Evolutionary conservation across 2,797 vertebrate species (phyloP).

Genomic region (Miichthys miiuy): DNA sequence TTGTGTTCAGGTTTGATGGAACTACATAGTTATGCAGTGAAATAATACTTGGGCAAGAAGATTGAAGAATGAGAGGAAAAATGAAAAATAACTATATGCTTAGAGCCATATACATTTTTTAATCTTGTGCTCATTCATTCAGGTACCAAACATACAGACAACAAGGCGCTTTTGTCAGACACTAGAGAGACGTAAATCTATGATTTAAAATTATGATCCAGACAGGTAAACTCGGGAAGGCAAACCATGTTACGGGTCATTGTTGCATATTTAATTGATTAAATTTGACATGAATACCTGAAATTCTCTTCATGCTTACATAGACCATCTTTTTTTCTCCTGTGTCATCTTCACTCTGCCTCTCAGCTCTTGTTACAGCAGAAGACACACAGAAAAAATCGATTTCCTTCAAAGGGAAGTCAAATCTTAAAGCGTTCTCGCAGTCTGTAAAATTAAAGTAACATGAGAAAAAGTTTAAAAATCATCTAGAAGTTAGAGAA

Average conservation of each 20-base stretch:
- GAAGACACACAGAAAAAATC: background rate
- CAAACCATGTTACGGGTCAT: background rate
- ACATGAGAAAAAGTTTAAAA: too few relatives aligned
- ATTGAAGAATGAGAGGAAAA: conserved; percentile 39
- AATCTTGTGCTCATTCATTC: conserved; percentile 52
- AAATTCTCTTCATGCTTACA: background rate
- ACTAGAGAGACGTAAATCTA: background rate
- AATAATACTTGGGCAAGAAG: conserved; percentile 64
- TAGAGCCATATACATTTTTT: conserved; percentile 51
- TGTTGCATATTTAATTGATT: background rate
- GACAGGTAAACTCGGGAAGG: background rate
- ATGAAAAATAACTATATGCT: conserved; percentile 62
- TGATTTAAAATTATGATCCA: conserved; percentile 7
- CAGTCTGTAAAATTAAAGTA: conserved; percentile 13
- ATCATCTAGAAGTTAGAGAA: conserved; percentile 7
- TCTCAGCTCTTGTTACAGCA: background rate
- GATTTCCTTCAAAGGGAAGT: conserved; percentile 1
- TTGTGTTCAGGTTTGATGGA: conserved; percentile 79
- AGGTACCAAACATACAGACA: conserved; percentile 16
- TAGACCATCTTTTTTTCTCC: background rate
- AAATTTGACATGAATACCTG: conserved; percentile 10
- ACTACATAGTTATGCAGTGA: conserved; percentile 85
- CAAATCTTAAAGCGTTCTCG: conserved; percentile 3
- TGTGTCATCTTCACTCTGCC: background rate
- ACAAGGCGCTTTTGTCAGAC: conserved; percentile 1